These are phyloP conservation scores for Cataglyphis rosenhaueri DNA, from an alignment of 2,888 invertebrate genomes.

Conservation along the genomic window DNA sequence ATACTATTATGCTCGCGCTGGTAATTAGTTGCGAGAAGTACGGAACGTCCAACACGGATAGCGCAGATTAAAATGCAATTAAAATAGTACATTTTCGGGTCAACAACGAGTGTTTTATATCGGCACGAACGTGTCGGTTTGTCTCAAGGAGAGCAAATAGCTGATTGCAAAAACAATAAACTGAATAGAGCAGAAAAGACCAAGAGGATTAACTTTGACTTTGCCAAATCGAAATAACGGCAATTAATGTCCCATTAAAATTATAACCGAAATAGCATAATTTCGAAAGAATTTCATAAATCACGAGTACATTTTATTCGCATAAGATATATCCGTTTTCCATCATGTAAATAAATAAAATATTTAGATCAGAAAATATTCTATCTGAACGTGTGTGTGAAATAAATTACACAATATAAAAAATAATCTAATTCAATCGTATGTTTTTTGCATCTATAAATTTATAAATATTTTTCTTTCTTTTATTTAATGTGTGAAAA, in stretches of 20 bases:
- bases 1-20: not conserved
- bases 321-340: too few relatives aligned
- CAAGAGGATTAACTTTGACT: not conserved
- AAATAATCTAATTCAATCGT: too few relatives aligned
- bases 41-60: not conserved
- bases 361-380: too few relatives aligned
- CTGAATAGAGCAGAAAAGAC: not conserved
- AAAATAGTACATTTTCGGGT: not conserved
- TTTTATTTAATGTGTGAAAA: too few relatives aligned
- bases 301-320: not conserved
- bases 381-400: too few relatives aligned
- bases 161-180: slow-evolving; percentile 3
- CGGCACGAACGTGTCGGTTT: not conserved
- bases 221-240: not conserved
- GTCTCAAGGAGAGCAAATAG: not conserved
- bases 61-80: slow-evolving; percentile 23
- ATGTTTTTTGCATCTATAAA: too few relatives aligned
- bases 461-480: too few relatives aligned
- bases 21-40: slow-evolving; percentile 2
- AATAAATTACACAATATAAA: too few relatives aligned
- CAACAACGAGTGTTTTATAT: not conserved
- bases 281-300: slow-evolving; percentile 5
- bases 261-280: not conserved
- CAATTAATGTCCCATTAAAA: not conserved
- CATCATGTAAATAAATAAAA: too few relatives aligned